phyloP scores from a whole-genome alignment of 2,888 invertebrate species.

The Drosophila neotestacea region DNA sequence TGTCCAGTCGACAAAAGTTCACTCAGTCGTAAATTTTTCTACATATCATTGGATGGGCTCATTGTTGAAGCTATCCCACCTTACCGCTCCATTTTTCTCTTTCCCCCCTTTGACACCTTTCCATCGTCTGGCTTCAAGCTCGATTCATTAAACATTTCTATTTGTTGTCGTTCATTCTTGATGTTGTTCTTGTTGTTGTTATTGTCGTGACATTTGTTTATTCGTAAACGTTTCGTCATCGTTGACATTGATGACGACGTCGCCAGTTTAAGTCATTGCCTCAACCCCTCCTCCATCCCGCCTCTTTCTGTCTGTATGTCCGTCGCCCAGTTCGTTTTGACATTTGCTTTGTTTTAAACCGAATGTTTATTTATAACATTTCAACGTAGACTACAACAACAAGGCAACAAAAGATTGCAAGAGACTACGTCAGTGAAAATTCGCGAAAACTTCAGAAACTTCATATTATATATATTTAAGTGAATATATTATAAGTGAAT shows the following conservation, averaged over 20 bases:
- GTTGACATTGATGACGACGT: conserved; percentile 61
- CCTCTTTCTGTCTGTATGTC: background rate
- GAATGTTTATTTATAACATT: conserved; percentile 45
- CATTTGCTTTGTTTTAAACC: conserved; percentile 50
- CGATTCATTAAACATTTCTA: conserved; percentile 77
- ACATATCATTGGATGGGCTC: conserved; percentile 61
- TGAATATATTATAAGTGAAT: no score
- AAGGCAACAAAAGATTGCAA: conserved; percentile 12
- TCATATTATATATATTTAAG: background rate
- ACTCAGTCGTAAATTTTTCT: conserved; percentile 70
- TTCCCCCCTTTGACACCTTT: conserved; percentile 9
- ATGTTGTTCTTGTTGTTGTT: conserved; percentile 30
- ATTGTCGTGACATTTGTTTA: conserved; percentile 57
- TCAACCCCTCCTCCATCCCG: conserved; percentile 6
- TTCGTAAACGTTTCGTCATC: conserved; percentile 74
- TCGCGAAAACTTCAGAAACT: conserved; percentile 22
- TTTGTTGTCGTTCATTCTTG: conserved; percentile 53
- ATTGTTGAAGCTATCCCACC: conserved; percentile 46
- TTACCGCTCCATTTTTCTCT: background rate
- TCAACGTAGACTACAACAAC: conserved; percentile 8
- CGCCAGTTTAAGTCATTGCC: conserved; percentile 20
- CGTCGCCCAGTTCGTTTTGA: conserved; percentile 4
- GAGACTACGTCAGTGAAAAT: conserved; percentile 18
- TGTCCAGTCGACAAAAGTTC: conserved; percentile 54
- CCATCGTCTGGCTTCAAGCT: conserved; percentile 9